Base-by-base conservation (phyloP, 1,140 invertebrate genomes). In the Drosophila kohkoa region DNA sequence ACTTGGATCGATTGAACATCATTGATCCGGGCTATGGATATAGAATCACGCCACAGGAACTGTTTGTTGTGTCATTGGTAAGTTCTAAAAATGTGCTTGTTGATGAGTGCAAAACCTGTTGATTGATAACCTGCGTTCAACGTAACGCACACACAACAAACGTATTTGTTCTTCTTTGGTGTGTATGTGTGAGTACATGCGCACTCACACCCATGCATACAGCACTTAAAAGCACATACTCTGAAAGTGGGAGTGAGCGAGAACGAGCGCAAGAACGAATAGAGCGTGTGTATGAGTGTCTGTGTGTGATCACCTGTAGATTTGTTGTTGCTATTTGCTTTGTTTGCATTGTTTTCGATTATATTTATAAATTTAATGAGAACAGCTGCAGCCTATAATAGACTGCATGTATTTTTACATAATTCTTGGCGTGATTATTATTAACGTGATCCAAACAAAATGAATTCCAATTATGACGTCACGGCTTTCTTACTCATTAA, bases 31-130 rank as follows among this genome's bases (percentile, higher is more conserved):
- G 96, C 65, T 99, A 98, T 93, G 93, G 98, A 28, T 94, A 95
- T 81, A 93, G 94, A 91, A 95, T 97, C 30, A 95, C 96, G 20
- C 97, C 98, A 16, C 96, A 97, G 52, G 97, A 99, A 91, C 94
- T 99, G 10, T 99, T 99, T 92, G 94, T 99, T 52, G 96, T 99
- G 60, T 98, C 98, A 64, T 94, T 99, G 95, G 98, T 98, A 95
- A 93, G 92, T 92, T 5, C 10, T 52, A 11, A 1, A 32, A 32
- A 32, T 59, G 52, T 4, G 3, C 20, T 25, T 38, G 30, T n/a
- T 71, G 43, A 1, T 45, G 45, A 32, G 30, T 32, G 8, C 16
- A 15, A 49, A 68, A 88, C 83, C 74, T 88, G 85, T 88, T 88
- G 79, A 87, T 77, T 81, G 75, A 79, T 68, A 77, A 69, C 41